Base-by-base conservation (phyloP, 1,140 invertebrate species). In the Monochamus saltuarius region DNA sequence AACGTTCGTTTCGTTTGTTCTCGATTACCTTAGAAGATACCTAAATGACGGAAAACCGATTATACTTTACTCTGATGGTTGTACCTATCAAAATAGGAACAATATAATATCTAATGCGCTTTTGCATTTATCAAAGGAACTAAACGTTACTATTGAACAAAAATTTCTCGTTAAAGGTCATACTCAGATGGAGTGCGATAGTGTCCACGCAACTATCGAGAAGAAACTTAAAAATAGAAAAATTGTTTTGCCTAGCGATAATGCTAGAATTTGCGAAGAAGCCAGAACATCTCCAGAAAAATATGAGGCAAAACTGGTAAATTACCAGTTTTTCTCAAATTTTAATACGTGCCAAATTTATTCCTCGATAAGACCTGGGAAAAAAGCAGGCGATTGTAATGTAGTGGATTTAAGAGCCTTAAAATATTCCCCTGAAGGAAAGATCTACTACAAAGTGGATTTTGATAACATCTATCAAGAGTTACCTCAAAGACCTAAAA, bases 111-210 rank as follows among this genome's bases (percentile, higher is more conserved):
- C 72, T 10, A 76, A 75, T 56, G 71, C 69, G 11, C 59, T 77
- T 29, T 45, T 72, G 9, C 38, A 63, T 53, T 64, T 70, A 19
- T 51, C 65, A 37, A 39, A 58, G n/a, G 38, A 55, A 36, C 53
- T 62, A 35, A 47, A 62, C 17, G 51, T 74, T 50, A 67, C 52
- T 16, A 70, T 78, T 35, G 52, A 37, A 38, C 76, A 78, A 55
- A 77, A 77, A 50, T 77, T 59, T 62, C 64, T 79, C 7, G 73
- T 69, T 50, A 71, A 68, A 53, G 74, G 75, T 10, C 75, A 78
- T 56, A 75, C 74, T 7, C 70, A 76, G 59, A 76, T 77, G 75
- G 74, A 78, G 54, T 63, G 55, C 35, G 72, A 73, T n/a, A n/a
- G n/a, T n/a, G n/a, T n/a, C n/a, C n/a, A n/a, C n/a, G n/a, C n/a